Evolutionary conservation across 2,113 vertebrate genomes (phyloP).

Genomic region (Nyctereutes procyonoides): DNA sequence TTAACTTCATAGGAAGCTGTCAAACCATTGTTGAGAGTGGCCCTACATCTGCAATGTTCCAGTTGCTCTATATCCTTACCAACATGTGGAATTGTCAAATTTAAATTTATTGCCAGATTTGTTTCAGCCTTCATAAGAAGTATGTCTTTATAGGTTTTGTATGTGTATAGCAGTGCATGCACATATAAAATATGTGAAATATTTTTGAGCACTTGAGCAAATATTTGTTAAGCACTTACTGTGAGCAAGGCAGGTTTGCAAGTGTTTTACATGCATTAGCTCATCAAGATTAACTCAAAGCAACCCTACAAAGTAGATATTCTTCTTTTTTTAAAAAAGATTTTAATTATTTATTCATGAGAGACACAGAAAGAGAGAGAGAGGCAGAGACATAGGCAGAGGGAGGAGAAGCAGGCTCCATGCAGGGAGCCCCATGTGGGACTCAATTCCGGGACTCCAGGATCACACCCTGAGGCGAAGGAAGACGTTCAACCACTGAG

Average conservation of each 20-base stretch:
- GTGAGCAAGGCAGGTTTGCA: not conserved
- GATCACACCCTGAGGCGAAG: too few relatives aligned
- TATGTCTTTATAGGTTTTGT: not conserved
- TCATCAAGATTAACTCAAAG: constrained; percentile 25
- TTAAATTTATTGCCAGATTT: not conserved
- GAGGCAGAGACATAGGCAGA: too few relatives aligned
- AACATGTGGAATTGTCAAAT: not conserved
- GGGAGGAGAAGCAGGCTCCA: too few relatives aligned
- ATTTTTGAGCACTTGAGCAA: not conserved
- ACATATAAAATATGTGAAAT: not conserved
- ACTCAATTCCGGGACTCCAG: too few relatives aligned
- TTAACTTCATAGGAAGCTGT: not conserved
- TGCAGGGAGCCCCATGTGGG: too few relatives aligned
- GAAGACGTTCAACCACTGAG: too few relatives aligned
- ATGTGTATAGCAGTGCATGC: not conserved
- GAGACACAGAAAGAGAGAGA: too few relatives aligned
- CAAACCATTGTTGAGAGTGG: not conserved
- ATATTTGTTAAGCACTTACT: not conserved
- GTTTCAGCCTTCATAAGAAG: not conserved
- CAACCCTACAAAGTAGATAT: not conserved
- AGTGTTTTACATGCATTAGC: not conserved
- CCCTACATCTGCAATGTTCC: not conserved
- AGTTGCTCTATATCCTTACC: not conserved
- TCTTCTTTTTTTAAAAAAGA: not conserved
- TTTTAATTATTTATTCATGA: too few relatives aligned